Evolutionary conservation across 2,797 vertebrate genomes (phyloP).

Genomic region (Anabacerthia variegaticeps): DNA sequence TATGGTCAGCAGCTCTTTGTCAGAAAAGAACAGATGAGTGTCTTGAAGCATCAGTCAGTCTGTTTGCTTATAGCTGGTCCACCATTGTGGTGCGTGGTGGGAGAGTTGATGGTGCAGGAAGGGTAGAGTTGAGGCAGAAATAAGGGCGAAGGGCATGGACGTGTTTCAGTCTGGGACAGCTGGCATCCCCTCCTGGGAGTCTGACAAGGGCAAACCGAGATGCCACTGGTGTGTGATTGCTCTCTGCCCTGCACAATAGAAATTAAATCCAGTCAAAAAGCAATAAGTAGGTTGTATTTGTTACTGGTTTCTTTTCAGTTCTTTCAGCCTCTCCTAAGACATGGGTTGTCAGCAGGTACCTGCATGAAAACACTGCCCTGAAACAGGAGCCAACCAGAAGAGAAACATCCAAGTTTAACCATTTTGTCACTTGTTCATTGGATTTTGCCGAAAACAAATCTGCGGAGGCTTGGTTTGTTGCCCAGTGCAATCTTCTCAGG

Average conservation of each 20-base stretch:
- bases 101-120: background rate
- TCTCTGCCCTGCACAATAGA: background rate
- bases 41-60: background rate
- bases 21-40: background rate
- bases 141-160: background rate
- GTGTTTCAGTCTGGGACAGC: background rate
- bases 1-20: background rate
- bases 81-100: background rate
- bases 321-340: background rate
- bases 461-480: background rate
- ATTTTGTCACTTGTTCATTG: background rate
- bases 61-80: background rate
- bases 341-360: background rate
- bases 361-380: background rate
- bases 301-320: background rate
- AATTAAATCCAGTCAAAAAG: background rate
- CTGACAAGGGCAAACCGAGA: background rate
- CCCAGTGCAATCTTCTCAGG: rapidly evolving
- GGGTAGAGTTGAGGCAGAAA: background rate
- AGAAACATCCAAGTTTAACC: background rate
- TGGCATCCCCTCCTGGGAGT: background rate
- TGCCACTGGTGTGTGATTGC: background rate
- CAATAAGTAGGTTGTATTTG: background rate
- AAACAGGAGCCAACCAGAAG: background rate
- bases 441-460: background rate